phyloP scores from a whole-genome alignment of 2,888 invertebrate species.

The Philaethria dido region DNA sequence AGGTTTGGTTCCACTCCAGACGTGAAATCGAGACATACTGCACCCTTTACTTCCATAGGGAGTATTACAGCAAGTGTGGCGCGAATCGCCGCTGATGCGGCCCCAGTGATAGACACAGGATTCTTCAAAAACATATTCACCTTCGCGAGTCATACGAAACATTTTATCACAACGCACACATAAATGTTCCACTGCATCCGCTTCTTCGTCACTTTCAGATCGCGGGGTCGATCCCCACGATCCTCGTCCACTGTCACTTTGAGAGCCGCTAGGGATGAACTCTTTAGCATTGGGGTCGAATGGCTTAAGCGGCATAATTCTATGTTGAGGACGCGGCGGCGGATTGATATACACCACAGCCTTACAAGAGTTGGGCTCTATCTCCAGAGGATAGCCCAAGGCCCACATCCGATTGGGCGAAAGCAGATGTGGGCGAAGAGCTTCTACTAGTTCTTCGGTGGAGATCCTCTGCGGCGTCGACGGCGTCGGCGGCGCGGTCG shows the following conservation, averaged over 20 bases:
- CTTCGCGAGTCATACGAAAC: constrained; percentile 88
- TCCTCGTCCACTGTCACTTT: constrained; percentile 81
- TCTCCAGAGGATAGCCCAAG: constrained; percentile 89
- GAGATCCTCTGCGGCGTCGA: constrained; percentile 79
- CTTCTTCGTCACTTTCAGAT: constrained; percentile 83
- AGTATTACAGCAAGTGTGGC: constrained; percentile 87
- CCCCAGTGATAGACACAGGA: constrained; percentile 96
- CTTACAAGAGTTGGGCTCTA: constrained; percentile 83
- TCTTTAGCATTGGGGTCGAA: constrained; percentile 88
- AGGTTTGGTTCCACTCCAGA: constrained; percentile 88
- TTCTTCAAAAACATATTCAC: constrained; percentile 88
- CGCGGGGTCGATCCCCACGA: constrained; percentile 82
- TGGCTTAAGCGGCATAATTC: constrained; percentile 62
- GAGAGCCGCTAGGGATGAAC: constrained; percentile 84
- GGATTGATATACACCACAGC: constrained; percentile 86
- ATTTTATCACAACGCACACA: constrained; percentile 89
- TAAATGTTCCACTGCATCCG: constrained; percentile 83
- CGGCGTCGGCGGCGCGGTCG: constrained; percentile 65
- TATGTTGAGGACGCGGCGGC: constrained; percentile 76
- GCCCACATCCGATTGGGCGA: constrained; percentile 85
- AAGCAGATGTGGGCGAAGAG: constrained; percentile 85
- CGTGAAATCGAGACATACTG: constrained; percentile 86
- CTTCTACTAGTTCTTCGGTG: constrained; percentile 82
- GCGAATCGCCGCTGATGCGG: constrained; percentile 84
- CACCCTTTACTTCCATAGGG: constrained; percentile 85